These are phyloP conservation scores for Cassiopea andromeda DNA, from an alignment of 30 jellyfish, hydroid and myxozoan species.

Conservation along the genomic window DNA sequence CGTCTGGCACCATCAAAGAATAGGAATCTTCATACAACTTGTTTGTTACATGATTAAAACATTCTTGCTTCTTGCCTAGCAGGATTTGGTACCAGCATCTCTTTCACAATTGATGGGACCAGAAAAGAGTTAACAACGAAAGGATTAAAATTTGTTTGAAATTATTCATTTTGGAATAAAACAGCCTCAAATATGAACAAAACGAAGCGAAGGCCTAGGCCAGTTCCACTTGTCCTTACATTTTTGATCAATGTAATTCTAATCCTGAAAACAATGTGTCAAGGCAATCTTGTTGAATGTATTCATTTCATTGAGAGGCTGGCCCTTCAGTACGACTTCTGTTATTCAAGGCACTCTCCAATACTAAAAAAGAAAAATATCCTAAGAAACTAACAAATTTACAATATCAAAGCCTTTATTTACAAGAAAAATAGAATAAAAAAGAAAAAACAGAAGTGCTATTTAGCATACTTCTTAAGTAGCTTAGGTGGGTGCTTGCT, in stretches of 20 bases:
- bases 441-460: background rate
- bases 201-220: background rate
- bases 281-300: background rate
- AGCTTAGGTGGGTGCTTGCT: background rate
- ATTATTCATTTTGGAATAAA: background rate
- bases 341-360: background rate
- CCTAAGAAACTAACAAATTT: background rate
- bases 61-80: slow-evolving; percentile 39
- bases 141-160: background rate
- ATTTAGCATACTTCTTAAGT: background rate
- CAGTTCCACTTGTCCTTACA: background rate
- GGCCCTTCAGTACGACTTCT: background rate
- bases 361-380: background rate
- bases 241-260: background rate
- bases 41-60: slow-evolving; percentile 46
- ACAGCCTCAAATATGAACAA: background rate
- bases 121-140: background rate
- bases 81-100: slow-evolving; percentile 33
- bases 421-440: background rate
- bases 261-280: background rate
- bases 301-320: background rate
- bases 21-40: slow-evolving; percentile 27
- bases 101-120: slow-evolving; percentile 28
- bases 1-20: slow-evolving; percentile 42
- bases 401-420: background rate